Percentiles rank a stretch among this genome's conserved stretches.
These are phyloP conservation scores for Rhamnusium bicolor DNA, from an alignment of 2,888 invertebrate genomes.

Conservation along the genomic window DNA sequence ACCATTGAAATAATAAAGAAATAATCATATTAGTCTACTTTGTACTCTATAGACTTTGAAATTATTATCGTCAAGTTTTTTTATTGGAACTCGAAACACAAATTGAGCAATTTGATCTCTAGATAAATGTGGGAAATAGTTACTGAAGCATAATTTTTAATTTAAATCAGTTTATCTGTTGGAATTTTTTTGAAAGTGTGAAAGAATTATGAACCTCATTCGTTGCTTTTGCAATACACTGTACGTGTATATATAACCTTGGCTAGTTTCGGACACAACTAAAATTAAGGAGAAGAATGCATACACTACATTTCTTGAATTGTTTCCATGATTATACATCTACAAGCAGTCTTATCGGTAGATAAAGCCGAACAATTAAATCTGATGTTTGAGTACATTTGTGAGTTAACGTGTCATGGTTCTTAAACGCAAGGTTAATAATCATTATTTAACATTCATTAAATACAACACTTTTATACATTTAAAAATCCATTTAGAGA, in stretches of 20 bases:
- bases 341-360: neutral
- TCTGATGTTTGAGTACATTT: neutral
- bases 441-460: slow-evolving; percentile 18
- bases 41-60: too few species aligned
- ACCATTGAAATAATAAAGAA: too few species aligned
- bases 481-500: slow-evolving; percentile 12
- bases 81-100: too few species aligned
- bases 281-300: slow-evolving; percentile 5
- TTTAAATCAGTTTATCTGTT: too few species aligned
- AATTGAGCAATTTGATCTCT: too few species aligned
- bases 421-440: slow-evolving; percentile 10
- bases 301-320: slow-evolving; percentile 2
- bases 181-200: too few species aligned
- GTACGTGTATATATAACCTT: neutral
- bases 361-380: slow-evolving; percentile 6
- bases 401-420: slow-evolving; percentile 25
- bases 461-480: slow-evolving; percentile 7
- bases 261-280: neutral
- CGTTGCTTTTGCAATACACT: neutral
- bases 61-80: too few species aligned
- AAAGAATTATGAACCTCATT: too few species aligned
- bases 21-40: too few species aligned
- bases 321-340: neutral
- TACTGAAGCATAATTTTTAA: too few species aligned
- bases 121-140: too few species aligned